Conservation (phyloP, 2,797 vertebrate genomes). For the Mormyrops boulengeri region DNA sequence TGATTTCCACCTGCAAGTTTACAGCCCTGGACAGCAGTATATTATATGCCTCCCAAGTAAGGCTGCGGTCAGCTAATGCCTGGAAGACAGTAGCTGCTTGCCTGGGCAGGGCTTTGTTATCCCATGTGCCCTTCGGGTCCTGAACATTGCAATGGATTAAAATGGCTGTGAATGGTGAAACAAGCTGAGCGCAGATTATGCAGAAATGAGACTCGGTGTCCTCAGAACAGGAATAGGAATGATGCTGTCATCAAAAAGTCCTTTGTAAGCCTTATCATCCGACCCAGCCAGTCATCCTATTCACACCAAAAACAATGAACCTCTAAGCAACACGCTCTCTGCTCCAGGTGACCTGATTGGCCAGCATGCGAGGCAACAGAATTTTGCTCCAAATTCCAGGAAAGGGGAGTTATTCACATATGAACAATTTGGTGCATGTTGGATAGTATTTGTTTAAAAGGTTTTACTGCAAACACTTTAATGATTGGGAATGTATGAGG, state of each 20-base stretch:
- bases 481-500: background rate
- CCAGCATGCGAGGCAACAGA: background rate
- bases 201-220: background rate
- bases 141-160: background rate
- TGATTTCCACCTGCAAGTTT: background rate
- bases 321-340: background rate
- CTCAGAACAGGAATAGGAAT: background rate
- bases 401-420: background rate
- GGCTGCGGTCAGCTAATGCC: background rate
- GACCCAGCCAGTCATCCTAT: background rate
- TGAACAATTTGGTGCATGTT: background rate
- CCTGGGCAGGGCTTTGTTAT: background rate
- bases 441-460: background rate
- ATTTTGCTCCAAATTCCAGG: background rate
- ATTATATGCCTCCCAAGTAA: background rate
- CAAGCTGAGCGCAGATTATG: background rate
- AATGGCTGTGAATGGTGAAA: background rate
- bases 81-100: background rate
- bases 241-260: background rate
- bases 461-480: background rate
- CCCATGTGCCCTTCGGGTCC: background rate
- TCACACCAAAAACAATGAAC: background rate
- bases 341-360: background rate
- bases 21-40: background rate
- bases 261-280: background rate